Evolutionary conservation across 2,888 invertebrate species (phyloP).

Genomic region (Perizoma affinitatum): DNA sequence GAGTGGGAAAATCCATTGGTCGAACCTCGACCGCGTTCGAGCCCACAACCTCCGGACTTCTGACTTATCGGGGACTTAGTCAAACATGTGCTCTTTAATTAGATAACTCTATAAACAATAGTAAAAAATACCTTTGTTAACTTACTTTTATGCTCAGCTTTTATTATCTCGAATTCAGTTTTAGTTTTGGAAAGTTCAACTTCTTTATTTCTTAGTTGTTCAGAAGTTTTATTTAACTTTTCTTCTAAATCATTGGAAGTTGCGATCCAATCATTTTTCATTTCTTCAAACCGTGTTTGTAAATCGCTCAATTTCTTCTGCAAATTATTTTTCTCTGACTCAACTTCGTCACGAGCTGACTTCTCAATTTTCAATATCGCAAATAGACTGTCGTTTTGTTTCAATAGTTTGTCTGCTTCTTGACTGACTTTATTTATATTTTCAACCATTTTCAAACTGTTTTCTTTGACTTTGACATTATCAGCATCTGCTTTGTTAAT

Average conservation of each 20-base stretch:
- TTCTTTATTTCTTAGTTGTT: conserved; percentile 36
- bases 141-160: conserved; percentile 51
- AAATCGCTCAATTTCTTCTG: conserved; percentile 40
- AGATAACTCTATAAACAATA: no score
- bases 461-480: conserved; percentile 14
- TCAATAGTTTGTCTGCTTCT: conserved; percentile 15
- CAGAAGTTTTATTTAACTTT: conserved; percentile 21
- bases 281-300: conserved; percentile 33
- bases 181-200: conserved; percentile 41
- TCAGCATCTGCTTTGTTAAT: conserved; percentile 7
- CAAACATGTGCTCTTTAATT: no score
- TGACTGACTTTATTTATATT: conserved; percentile 7
- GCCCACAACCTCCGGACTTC: no score
- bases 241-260: conserved; percentile 25
- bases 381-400: conserved; percentile 35
- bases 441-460: conserved; percentile 24
- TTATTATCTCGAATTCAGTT: conserved; percentile 42
- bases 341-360: conserved; percentile 42
- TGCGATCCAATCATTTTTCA: conserved; percentile 3
- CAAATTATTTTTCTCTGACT: conserved; percentile 44
- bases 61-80: no score
- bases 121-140: no score
- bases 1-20: no score
- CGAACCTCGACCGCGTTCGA: no score
- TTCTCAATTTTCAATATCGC: conserved; percentile 44